Base-by-base conservation (phyloP, 2,888 invertebrate species). In the Diachrysia chrysitis region DNA sequence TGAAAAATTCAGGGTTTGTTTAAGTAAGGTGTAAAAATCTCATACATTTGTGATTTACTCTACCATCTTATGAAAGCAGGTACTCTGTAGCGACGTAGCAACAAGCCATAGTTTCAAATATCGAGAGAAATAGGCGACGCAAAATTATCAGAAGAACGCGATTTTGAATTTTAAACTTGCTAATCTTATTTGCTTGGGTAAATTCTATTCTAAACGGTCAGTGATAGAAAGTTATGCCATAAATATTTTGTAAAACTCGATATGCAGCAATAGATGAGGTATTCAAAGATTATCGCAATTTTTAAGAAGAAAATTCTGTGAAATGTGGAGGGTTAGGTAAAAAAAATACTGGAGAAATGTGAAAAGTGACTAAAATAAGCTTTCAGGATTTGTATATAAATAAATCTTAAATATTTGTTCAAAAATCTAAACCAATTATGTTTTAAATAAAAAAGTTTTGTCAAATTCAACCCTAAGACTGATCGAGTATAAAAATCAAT, bases 31-130 rank as follows among this genome's bases (percentile, higher is more conserved):
- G 9, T 57, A 66, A 32, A 54, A 64, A 55, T 76, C 54, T 59
- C 14, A 57, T 58, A 57, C 46, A 42, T 62, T 64, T 64, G 63
- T 76, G 64, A 69, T 64, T 66, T 53, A 29, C 29, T 29, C 29
- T 29, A 14, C 58, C 63, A 61, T 63, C 32, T 63, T n/a, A 48
- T 66, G 12, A 25, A 72, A 53, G 53, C 67, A 77, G 78, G 76
- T 76, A 71, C 71, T 58, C 17, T 12, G 73, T 78, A 78, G 74
- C 66, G 66, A 42, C n/a, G 66, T 78, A 74, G 74, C 16, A n/a
- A 57, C 16, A 76, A 57, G 62, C 59, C 59, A 66, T 69, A 46
- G 57, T 57, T 29, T 59, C 55, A 63, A 55, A 35, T 66, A 23
- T 37, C 23, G 58, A 35, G 58, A 42, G 17, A 66, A 25, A 63